Base-by-base conservation (phyloP, 2,113 vertebrate species). In the Varanus salvator region DNA sequence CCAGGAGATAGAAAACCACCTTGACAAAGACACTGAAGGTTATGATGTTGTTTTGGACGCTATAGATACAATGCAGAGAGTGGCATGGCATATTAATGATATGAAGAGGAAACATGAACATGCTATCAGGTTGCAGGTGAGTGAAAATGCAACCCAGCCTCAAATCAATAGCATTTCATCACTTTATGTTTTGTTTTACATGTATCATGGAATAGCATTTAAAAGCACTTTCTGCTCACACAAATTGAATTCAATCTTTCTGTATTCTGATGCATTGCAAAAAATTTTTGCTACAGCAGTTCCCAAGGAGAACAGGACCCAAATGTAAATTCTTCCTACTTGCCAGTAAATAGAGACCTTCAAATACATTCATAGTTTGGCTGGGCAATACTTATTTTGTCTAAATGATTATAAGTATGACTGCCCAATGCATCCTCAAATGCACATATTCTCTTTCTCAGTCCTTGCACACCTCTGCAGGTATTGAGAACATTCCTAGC, bases 91-190 rank as follows among this genome's bases (percentile, higher is more conserved):
- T 96, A 99, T 99, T 97, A 99, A 99, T 69, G 99, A 99, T 96
- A 99, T 99, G 99, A 99, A 99, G 96, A 98, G 99, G 96, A 99
- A 99, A 57, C 99, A 99, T 0, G 99, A 99, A 92, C 99, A 99
- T 0, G 98, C 98, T 0, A 97, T 99, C 31, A 97, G 99, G 90
- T 91, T 99, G 72, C 99, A 99, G 97, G 99, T 99, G 96, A 92
- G 91, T 91, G 38, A 5, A 25, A 66, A 90, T 1, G 11, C 8
- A 57, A 71, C 23, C 1, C 38, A 44, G 38, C 38, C 38, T 44
- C 25, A 0, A 0, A 21, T 84, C 52, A 64, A 6, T 19, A 12
- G 12, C 74, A 7, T 60, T 87, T 71, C 50, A 48, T 54, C n/a
- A 14, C 89, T 12, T 23, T 85, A 38, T 50, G 0, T 87, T 76